Evolutionary conservation across 2,888 invertebrate species (phyloP), one percentile per base, ranked within the genome.

Genomic region (Cheilosia urbana): DNA sequence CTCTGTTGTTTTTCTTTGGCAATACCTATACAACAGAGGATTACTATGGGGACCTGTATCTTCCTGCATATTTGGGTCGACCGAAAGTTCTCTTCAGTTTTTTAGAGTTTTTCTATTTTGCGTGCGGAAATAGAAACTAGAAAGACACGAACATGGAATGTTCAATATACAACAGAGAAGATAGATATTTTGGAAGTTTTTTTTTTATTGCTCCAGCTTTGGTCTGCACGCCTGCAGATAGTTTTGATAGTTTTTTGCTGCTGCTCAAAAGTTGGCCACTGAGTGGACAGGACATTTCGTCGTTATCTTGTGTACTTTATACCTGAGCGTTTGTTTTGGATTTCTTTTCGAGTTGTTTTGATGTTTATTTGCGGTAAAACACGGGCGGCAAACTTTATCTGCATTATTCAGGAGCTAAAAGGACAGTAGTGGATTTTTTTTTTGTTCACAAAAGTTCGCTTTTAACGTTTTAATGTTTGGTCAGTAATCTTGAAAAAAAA

Each of bases 251-350:
- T 69, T 60, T 53, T 63, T 42, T 53, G 2, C 45, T 53, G 21
- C 11, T 30, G 17, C 17, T 34, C 34, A 9, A 58, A 77, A 69
- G 69, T 77, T 78, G 55, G 63, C 55, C 78, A 78, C 76, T 78
- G 78, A 78, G 78, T 78, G 78, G 69, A 78, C 78, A 71, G 69
- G 69, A 78, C 78, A 71, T 71, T 69, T 63, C 55, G 62, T 71
- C 69, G 77, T 63, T 78, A 78, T 78, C 78, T 78, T 40, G 55
- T 47, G 53, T 66, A 49, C 65, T 27, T 66, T 51, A 42, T 77
- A 69, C 62, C 65, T 58, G 57, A 4, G 15, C 40, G 34, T 42
- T 76, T 40, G 58, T 68, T 60, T 40, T n/a, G 49, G 42, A 42
- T 76, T 58, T 60, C 66, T 76, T 76, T 42, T 42, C 47, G 30